Conservation (phyloP, 2,113 vertebrate species). For the Catagonus wagneri region DNA sequence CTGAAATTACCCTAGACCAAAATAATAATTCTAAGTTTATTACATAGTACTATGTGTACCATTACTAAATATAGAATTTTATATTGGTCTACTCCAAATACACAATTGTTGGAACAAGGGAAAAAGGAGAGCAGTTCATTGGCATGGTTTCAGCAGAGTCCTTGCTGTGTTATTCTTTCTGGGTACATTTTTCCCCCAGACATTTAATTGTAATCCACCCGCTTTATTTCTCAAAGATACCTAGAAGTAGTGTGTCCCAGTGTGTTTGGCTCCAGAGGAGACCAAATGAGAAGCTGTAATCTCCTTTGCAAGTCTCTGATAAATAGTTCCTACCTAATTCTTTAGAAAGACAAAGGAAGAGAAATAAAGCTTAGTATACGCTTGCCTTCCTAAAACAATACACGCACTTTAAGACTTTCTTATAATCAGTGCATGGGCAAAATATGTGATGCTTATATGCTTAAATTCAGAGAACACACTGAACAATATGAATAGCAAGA, state of each 20-base stretch:
- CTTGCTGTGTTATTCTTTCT: slow-evolving; percentile 49
- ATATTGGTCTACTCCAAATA: not conserved
- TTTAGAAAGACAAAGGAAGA: not conserved
- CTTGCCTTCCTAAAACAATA: not conserved
- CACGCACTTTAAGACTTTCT: not conserved
- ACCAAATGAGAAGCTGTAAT: not conserved
- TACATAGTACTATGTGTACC: slow-evolving; percentile 46
- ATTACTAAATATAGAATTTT: slow-evolving; percentile 61
- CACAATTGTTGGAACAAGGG: slow-evolving; percentile 1
- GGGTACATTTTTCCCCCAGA: not conserved
- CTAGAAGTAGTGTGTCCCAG: not conserved
- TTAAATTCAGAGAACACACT: not conserved
- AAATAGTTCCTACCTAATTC: not conserved
- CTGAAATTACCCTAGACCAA: slow-evolving; percentile 63
- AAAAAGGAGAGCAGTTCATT: not conserved
- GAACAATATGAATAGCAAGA: not conserved
- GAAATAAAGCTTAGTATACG: not conserved
- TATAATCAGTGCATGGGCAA: not conserved
- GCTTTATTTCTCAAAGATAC: not conserved
- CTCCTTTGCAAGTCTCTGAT: not conserved
- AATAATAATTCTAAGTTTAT: slow-evolving; percentile 74
- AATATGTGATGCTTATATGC: not conserved
- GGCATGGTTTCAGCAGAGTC: not conserved
- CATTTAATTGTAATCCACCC: slow-evolving; percentile 24
- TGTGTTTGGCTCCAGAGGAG: not conserved